phyloP scores from a whole-genome alignment of 2,113 vertebrate genomes.

The Rissa tridactyla region DNA sequence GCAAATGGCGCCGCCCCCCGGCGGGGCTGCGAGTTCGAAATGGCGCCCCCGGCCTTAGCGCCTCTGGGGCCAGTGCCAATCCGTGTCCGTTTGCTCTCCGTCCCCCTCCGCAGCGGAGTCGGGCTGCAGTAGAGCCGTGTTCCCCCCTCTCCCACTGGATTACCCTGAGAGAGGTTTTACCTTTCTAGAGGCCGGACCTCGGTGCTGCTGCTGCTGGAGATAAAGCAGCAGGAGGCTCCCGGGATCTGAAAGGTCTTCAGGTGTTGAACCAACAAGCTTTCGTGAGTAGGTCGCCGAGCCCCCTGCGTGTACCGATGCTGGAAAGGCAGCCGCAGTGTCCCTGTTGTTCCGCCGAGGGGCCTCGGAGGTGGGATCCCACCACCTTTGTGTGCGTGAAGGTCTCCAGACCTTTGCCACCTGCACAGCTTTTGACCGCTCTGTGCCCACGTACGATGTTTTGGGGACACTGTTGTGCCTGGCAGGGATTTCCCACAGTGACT shows the following conservation, averaged over 20 bases:
- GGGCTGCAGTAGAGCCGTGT: too few relatives aligned
- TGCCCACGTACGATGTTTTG: fast-evolving
- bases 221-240: not conserved
- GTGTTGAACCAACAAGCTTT: not conserved
- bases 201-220: not conserved
- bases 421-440: not conserved
- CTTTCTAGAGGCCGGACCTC: too few relatives aligned
- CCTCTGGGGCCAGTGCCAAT: too few relatives aligned
- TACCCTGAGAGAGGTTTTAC: not conserved
- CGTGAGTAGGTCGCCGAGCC: not conserved
- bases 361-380: not conserved
- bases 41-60: not conserved
- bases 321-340: fast-evolving
- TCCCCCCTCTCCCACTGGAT: not conserved
- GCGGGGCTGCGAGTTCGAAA: not conserved
- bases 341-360: not conserved
- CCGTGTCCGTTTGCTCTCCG: too few relatives aligned
- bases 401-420: not conserved
- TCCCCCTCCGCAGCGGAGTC: not conserved
- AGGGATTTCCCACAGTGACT: not conserved
- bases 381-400: fast-evolving
- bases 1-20: not conserved
- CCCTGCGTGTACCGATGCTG: fast-evolving
- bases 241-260: not conserved
- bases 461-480: fast-evolving